Conservation (phyloP, 2,888 invertebrate genomes). For the Octodonta nipae region DNA sequence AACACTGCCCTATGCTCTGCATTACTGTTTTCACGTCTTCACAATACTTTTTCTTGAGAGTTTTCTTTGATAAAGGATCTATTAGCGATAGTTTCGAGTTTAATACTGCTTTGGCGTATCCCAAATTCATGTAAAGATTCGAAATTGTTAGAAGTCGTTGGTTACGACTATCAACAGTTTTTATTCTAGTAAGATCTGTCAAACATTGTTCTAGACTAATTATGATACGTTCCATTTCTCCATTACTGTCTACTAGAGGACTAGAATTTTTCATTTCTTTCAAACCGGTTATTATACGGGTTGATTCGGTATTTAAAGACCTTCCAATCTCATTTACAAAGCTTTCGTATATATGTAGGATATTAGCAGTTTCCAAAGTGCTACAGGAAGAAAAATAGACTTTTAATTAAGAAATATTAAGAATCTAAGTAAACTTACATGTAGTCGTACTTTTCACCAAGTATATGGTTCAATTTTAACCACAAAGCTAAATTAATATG, state of each 20-base stretch:
- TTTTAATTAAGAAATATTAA: too few species aligned
- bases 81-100: conserved; percentile 54
- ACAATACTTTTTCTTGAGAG: conserved; percentile 54
- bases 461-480: conserved; percentile 45
- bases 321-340: too few species aligned
- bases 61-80: conserved; percentile 71
- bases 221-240: too few species aligned
- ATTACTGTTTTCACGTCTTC: conserved; percentile 54
- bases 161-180: not conserved
- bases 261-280: too few species aligned
- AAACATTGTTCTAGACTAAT: too few species aligned
- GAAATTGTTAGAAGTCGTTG: conserved; percentile 11
- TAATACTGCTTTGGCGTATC: conserved; percentile 43
- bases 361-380: too few species aligned
- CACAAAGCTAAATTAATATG: conserved; percentile 44
- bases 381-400: too few species aligned
- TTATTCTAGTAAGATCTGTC: conserved; percentile 7
- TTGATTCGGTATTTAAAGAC: too few species aligned
- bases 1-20: conserved; percentile 41
- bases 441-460: conserved; percentile 36
- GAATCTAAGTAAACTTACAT: conserved; percentile 38
- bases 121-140: conserved; percentile 34
- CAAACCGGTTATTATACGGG: too few species aligned
- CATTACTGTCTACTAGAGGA: too few species aligned
- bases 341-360: too few species aligned